phyloP scores from a whole-genome alignment of 2,797 vertebrate genomes.

The Kryptopterus vitreolus region DNA sequence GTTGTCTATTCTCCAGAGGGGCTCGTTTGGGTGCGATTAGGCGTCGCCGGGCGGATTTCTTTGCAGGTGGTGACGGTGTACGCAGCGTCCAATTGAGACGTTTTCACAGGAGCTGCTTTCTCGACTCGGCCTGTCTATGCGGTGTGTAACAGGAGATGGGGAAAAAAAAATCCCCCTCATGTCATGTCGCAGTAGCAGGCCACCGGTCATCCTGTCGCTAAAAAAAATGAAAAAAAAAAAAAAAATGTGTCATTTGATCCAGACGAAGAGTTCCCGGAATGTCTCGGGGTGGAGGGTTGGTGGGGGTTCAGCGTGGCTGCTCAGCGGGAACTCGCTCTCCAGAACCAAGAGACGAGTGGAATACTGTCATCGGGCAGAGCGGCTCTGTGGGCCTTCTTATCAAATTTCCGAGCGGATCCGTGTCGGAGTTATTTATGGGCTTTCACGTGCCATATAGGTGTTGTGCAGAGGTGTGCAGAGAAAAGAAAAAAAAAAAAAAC shows the following conservation, averaged over 20 bases:
- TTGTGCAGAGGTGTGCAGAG: background rate
- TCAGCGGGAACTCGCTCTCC: background rate
- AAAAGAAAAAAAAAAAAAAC: conserved; percentile 7
- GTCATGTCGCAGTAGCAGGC: conserved; percentile 59
- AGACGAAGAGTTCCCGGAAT: conserved; percentile 67
- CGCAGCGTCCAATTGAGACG: background rate
- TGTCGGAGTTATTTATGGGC: conserved; percentile 45
- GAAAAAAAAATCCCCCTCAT: conserved; percentile 40
- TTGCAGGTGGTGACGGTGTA: background rate
- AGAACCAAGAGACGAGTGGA: conserved; percentile 38
- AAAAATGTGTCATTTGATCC: conserved; percentile 66
- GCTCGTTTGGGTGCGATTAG: no score
- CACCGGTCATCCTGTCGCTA: conserved; percentile 57
- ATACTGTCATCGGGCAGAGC: conserved; percentile 24
- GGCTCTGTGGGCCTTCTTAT: conserved; percentile 37
- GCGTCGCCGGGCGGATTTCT: conserved; percentile 35
- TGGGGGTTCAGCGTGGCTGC: background rate
- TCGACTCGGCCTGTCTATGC: conserved; percentile 39
- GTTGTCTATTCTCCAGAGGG: no score
- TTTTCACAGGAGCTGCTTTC: conserved; percentile 41
- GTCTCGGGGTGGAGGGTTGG: conserved; percentile 31
- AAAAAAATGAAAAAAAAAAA: no score
- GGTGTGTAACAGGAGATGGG: conserved; percentile 41
- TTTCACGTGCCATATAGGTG: conserved; percentile 17
- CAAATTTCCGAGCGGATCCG: conserved; percentile 33